Base-by-base conservation (phyloP, 1,140 invertebrate genomes). In the Trachymyrmex cornetzi region DNA sequence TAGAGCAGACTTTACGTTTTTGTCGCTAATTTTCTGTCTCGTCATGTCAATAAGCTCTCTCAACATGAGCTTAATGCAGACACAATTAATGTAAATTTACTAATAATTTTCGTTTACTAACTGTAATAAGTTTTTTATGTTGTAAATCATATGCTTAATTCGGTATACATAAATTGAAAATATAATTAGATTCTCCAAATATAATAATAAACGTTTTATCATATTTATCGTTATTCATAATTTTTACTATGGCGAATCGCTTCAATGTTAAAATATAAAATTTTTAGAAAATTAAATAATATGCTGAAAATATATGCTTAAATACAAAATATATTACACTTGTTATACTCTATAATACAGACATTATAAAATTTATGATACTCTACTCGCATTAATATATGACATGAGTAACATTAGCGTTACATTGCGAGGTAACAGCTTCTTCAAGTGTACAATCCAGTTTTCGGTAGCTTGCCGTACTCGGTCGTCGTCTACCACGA, bases 361-460 rank as follows among this genome's bases (percentile, higher is more conserved):
- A 84, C 50, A 61, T 81, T 77, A 77, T 79, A 71, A 88, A 85
- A 71, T 77, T 82, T 67, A 22, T 55, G 44, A 80, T 64, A 66
- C 16, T 84, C 59, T 81, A 90, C 57, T 89, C 87, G 69, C 22
- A 77, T 95, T 92, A 96, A 92, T 95, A 96, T 91, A 95, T 96
- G 44, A 96, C 94, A 89, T 95, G 93, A 11, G 95, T 95, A 61
- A 94, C 94, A 85, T 95, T 95, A 85, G 94, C 89, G 87, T 93
- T 95, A 87, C 94, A 94, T 63, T 96, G 95, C n/a, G 96, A 96
- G 0, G 96, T 96, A 22, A 97, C 96, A 48, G 96, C 96, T 94
- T 97, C 96, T 92, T 97, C 96, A 82, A 97, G 92, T 90, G 96
- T 97, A 90, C 95, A 96, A 89, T 97, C 96, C 75, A 97, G 92